Evolutionary conservation across 2,888 invertebrate species (phyloP).

Genomic region (Trachelus iudaicus): DNA sequence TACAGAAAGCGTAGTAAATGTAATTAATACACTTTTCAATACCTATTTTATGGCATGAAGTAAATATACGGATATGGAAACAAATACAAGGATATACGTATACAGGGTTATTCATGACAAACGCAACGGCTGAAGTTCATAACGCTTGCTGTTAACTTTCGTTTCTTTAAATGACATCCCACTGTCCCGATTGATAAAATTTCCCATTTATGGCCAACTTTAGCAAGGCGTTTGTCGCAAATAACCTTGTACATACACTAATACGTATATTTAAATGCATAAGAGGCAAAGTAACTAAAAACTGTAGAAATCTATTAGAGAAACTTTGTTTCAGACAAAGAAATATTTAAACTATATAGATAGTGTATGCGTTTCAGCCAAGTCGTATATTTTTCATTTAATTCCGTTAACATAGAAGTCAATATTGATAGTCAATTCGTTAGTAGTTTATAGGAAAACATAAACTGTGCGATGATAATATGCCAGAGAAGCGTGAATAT

Average conservation of each 20-base stretch:
- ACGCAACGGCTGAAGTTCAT: no score
- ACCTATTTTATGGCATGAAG: neutral
- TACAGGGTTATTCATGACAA: neutral
- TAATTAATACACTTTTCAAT: neutral
- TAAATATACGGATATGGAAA: neutral
- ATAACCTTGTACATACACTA: neutral
- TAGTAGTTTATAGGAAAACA: conserved; percentile 6
- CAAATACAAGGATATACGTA: neutral
- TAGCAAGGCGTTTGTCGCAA: no score
- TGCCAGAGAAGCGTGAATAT: neutral
- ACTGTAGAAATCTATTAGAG: neutral
- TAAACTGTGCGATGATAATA: neutral
- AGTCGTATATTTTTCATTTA: neutral
- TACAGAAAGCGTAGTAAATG: neutral
- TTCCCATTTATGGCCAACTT: no score
- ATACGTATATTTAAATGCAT: neutral
- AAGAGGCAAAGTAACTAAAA: neutral
- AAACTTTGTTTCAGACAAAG: neutral
- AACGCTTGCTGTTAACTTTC: no score
- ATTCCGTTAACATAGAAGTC: conserved; percentile 9
- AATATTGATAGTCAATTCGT: conserved; percentile 19
- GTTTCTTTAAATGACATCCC: no score
- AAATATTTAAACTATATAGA: neutral
- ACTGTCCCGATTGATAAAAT: no score
- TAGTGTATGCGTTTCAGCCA: neutral